A percentile compares a stretch with the other conserved stretches of the same genome.
These are phyloP conservation scores for Metallyticus violacea DNA, from an alignment of 2,888 invertebrate species.

Conservation along the genomic window DNA sequence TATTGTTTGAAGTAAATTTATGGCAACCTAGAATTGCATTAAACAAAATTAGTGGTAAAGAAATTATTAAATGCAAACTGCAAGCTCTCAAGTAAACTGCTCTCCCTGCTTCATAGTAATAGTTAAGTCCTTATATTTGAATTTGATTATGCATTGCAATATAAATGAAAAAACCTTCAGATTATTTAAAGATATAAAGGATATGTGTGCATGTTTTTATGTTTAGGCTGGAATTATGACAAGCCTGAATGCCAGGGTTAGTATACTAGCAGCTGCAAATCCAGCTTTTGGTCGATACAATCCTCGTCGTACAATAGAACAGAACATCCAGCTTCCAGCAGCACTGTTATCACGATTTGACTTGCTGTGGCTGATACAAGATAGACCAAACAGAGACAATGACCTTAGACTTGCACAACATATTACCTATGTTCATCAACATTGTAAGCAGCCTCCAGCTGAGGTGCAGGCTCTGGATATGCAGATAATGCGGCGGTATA, in stretches of 20 bases:
- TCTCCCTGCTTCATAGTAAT: no score
- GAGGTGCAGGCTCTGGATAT: slow-evolving; percentile 78
- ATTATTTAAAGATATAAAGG: background rate
- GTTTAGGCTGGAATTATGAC: slow-evolving; percentile 95
- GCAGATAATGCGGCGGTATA: slow-evolving; percentile 90
- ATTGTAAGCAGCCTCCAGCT: slow-evolving; percentile 80
- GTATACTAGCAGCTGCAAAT: slow-evolving; percentile 98
- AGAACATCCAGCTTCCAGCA: slow-evolving; percentile 97
- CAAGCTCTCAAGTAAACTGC: no score
- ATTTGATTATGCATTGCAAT: no score
- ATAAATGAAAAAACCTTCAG: background rate
- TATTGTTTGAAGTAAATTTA: no score
- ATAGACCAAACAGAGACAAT: slow-evolving; percentile 63
- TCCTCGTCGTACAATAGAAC: slow-evolving; percentile 89
- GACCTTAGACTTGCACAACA: slow-evolving; percentile 85
- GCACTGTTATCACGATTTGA: slow-evolving; percentile 96
- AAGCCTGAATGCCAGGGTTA: slow-evolving; percentile 93
- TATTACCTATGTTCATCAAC: slow-evolving; percentile 95
- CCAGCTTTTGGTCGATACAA: slow-evolving; percentile 98
- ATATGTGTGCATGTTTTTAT: background rate
- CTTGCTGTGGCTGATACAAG: slow-evolving; percentile 92
- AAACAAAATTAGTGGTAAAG: no score
- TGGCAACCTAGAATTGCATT: no score
- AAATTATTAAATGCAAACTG: no score
- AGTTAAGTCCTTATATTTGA: background rate